These are phyloP conservation scores for Thrips palmi DNA, from an alignment of 1,140 invertebrate genomes.

Conservation along the genomic window DNA sequence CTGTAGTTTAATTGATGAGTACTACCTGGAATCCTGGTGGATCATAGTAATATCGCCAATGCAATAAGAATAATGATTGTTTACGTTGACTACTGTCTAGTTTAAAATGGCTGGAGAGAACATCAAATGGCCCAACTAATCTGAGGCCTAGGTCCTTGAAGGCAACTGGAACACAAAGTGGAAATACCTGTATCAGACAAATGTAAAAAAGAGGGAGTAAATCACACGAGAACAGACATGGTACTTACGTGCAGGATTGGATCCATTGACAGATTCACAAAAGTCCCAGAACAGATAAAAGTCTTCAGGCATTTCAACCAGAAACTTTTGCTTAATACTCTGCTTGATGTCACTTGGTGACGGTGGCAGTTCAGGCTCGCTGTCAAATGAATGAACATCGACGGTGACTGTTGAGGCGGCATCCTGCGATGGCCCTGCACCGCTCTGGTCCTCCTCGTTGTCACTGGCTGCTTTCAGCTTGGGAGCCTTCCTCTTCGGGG, in stretches of 20 bases:
- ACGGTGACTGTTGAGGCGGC: neutral
- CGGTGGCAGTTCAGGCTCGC: too few relatives aligned
- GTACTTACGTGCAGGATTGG: conserved; percentile 31
- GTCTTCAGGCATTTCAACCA: conserved; percentile 74
- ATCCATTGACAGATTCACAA: conserved; percentile 40
- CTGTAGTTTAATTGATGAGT: neutral
- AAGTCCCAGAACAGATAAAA: conserved; percentile 75
- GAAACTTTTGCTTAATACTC: conserved; percentile 49
- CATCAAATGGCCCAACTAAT: conserved; percentile 75
- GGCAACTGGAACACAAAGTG: conserved; percentile 28
- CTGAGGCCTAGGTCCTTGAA: conserved; percentile 44
- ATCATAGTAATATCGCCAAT: conserved; percentile 87
- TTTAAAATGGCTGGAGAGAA: conserved; percentile 47
- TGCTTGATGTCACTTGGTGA: conserved; percentile 2
- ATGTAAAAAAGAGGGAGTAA: conserved; percentile 12
- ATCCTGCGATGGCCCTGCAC: conserved; percentile 2
- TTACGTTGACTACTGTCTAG: conserved; percentile 13
- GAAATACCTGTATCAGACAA: conserved; percentile 8
- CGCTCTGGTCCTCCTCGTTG: conserved; percentile 2
- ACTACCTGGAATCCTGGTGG: conserved; percentile 77
- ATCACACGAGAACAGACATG: too few relatives aligned
- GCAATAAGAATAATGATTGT: conserved; percentile 23
- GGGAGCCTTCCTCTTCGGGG: neutral
- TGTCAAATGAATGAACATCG: too few relatives aligned
- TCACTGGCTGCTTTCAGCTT: neutral